Base-by-base conservation (phyloP, 2,888 invertebrate species). In the Mythimna loreyi region DNA sequence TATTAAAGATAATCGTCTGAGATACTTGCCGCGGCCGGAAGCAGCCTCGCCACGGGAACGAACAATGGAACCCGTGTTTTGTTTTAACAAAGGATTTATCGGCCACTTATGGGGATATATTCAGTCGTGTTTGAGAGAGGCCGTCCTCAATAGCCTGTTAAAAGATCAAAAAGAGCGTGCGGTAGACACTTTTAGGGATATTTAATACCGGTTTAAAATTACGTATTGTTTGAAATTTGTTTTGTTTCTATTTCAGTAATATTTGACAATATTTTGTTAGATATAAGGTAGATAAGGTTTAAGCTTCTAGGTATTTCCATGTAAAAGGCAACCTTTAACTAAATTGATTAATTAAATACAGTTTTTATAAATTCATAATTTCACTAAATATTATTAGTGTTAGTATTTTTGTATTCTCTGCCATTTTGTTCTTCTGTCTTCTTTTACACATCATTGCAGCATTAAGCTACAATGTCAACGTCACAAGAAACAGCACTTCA, bases 1-100 rank as follows among this genome's bases (percentile, higher is more conserved):
- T 82, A 86, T 87, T 82, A 80, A 75, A 83, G 87, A 87, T 87
- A 86, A 86, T 86, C 87, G 82, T 77, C 83, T 72, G 55, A 71
- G 78, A 84, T 78, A 74, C 72, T 75, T 66, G 61, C 66, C 67
- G 23, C 45, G 19, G 49, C 57, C 61, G 64, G 74, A 72, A 80
- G 78, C 71, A 72, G 68, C 73, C 45, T 49, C 58, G 60, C 64
- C 73, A 50, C 65, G 61, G 58, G 75, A 66, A 60, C 55, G 68
- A 77, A 80, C 83, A 84, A 84, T 81, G 64, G 73, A 52, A 65
- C 60, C 73, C 72, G 67, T 82, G 83, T 83, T 79, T 85, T 80
- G 85, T 84, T 80, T 80, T 79, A 85, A 80, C 83, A 80, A 85
- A 85, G 78, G 84, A 80, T 85, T 84, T 81, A 84, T 85, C 81